Percentiles rank a stretch among this genome's conserved stretches.
Evolutionary conservation across 2,113 vertebrate species (phyloP).

Genomic region (Engraulis encrasicolus): DNA sequence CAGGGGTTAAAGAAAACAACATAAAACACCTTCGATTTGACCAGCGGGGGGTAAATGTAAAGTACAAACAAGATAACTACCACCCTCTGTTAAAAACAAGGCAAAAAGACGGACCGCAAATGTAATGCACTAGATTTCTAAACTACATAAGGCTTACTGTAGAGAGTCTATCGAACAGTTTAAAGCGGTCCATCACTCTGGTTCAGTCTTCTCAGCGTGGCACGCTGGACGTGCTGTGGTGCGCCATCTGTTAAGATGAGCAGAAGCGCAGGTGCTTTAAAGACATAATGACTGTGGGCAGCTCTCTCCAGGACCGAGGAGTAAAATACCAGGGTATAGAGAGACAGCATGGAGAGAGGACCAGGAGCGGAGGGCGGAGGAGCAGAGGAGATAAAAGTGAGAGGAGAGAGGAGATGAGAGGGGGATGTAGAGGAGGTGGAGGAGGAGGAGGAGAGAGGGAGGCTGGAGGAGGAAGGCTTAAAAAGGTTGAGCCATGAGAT

Average conservation of each 20-base stretch:
- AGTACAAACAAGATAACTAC: neutral
- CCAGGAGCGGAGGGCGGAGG: constrained; percentile 35
- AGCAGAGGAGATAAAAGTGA: constrained; percentile 64
- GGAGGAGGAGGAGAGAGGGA: constrained; percentile 68
- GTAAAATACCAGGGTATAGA: constrained; percentile 72
- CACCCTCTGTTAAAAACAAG: neutral
- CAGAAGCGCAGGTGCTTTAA: constrained; percentile 67
- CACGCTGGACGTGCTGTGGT: constrained; percentile 23
- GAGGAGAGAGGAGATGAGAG: constrained; percentile 62
- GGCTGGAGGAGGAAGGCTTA: constrained; percentile 71
- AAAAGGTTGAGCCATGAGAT: constrained; percentile 70
- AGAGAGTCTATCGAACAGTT: neutral
- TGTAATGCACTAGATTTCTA: neutral
- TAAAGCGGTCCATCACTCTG: neutral
- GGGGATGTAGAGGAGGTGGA: constrained; percentile 65
- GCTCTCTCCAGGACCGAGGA: constrained; percentile 63
- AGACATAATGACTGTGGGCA: constrained; percentile 71
- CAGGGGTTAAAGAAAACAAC: neutral
- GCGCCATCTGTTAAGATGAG: constrained; percentile 54
- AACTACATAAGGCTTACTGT: neutral
- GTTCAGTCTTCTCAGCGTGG: neutral
- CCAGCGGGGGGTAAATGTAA: neutral
- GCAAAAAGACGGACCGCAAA: neutral
- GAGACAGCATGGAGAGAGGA: constrained; percentile 57
- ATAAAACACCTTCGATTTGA: neutral